phyloP scores from a whole-genome alignment of 2,888 invertebrate species.

The Himalopsyche anomala region DNA sequence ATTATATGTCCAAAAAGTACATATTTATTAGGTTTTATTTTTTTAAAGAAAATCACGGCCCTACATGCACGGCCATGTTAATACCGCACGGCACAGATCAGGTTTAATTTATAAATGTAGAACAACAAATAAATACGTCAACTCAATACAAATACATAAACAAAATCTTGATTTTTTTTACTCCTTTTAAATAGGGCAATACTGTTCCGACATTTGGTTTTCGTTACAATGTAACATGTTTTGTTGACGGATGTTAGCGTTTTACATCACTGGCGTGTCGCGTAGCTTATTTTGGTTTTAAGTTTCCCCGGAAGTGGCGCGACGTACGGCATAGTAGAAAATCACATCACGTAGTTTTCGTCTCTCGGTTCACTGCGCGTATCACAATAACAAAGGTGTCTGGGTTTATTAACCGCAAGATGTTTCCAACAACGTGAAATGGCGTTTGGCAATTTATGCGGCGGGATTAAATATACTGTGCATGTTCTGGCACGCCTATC shows the following conservation, averaged over 20 bases:
- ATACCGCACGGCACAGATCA: too few species aligned
- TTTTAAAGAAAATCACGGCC: too few species aligned
- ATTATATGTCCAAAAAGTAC: too few species aligned
- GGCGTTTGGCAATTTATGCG: conserved; percentile 38
- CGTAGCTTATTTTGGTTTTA: conserved; percentile 32
- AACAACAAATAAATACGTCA: too few species aligned
- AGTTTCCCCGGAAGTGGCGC: conserved; percentile 20
- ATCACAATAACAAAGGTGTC: conserved; percentile 43
- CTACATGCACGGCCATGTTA: too few species aligned
- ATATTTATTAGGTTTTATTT: too few species aligned
- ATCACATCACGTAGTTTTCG: conserved; percentile 40
- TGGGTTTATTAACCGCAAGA: conserved; percentile 37
- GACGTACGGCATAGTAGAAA: conserved; percentile 3
- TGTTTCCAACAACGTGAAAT: conserved; percentile 35
- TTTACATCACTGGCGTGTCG: neutral
- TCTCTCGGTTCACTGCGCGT: conserved; percentile 30
- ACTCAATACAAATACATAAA: too few species aligned
- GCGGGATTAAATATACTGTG: conserved; percentile 33
- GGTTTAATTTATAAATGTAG: too few species aligned
- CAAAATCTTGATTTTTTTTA: too few species aligned
- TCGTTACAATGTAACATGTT: too few species aligned
- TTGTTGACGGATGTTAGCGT: neutral
- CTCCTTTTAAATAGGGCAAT: too few species aligned
- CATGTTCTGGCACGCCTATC: conserved; percentile 31
- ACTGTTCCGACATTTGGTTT: too few species aligned